phyloP scores from a whole-genome alignment of 2,113 vertebrate genomes.

The Cisticola juncidis region DNA sequence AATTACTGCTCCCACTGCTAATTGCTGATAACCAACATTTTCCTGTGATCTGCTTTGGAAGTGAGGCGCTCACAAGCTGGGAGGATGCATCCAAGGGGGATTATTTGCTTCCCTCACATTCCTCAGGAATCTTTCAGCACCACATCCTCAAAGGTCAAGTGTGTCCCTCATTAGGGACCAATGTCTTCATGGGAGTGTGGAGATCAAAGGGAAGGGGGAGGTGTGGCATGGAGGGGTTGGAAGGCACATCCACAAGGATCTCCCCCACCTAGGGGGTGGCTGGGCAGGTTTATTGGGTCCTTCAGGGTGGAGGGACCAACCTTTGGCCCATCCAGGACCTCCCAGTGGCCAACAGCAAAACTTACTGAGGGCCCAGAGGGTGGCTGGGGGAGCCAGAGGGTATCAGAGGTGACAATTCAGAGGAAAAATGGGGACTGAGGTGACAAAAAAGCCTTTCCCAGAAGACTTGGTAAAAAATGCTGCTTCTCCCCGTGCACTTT shows the following conservation, averaged over 20 bases:
- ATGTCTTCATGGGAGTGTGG: not conserved
- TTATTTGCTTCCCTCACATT: not conserved
- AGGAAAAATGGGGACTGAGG: not conserved
- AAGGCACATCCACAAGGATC: not conserved
- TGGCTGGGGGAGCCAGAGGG: not conserved
- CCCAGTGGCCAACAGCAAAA: not conserved
- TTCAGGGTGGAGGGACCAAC: not conserved
- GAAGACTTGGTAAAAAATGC: not conserved
- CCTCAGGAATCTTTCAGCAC: slow-evolving; percentile 2
- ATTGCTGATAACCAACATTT: not conserved
- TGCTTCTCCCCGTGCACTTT: not conserved
- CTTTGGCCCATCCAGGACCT: not conserved
- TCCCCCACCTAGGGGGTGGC: not conserved
- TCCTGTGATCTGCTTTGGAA: not conserved
- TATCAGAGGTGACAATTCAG: not conserved
- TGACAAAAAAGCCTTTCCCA: not conserved
- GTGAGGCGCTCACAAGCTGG: not conserved
- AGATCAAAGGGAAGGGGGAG: not conserved
- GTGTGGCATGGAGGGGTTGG: not conserved
- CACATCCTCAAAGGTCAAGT: not conserved
- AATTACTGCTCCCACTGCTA: not conserved
- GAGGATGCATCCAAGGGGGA: not conserved
- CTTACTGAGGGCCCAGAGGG: not conserved
- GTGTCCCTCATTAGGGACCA: slow-evolving; percentile 17
- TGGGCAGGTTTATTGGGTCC: not conserved